Percentiles rank a stretch among this genome's conserved stretches.
phyloP scores from a whole-genome alignment of 2,888 invertebrate genomes.

The Polydesmus complanatus region DNA sequence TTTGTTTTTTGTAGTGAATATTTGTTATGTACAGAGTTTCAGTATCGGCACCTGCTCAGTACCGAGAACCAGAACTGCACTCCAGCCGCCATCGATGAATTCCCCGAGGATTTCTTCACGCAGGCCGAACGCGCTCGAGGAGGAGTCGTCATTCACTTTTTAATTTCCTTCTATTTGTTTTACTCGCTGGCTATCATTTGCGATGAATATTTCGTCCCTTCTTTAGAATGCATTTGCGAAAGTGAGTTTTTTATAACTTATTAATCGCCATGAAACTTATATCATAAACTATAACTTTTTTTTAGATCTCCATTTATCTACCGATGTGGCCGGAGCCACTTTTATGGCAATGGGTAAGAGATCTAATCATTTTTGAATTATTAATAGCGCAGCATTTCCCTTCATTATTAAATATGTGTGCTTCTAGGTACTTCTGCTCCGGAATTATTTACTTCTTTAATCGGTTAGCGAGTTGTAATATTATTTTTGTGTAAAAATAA shows the following conservation, averaged over 20 bases:
- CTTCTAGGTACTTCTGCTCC: constrained; percentile 39
- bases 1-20: background rate
- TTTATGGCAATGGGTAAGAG: constrained; percentile 35
- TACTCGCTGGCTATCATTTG: constrained; percentile 37
- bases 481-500: no score
- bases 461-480: constrained; percentile 24
- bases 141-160: constrained; percentile 28
- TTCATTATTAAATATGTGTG: no score
- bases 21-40: background rate
- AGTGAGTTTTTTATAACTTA: constrained; percentile 42
- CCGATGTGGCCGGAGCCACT: constrained; percentile 41
- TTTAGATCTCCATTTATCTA: constrained; percentile 22
- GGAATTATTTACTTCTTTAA: constrained; percentile 38
- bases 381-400: background rate
- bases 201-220: constrained; percentile 87
- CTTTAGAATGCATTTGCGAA: constrained; percentile 72
- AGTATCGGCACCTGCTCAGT: constrained; percentile 12
- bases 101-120: constrained; percentile 29
- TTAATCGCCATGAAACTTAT: background rate
- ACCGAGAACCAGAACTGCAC: constrained; percentile 19
- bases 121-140: constrained; percentile 26
- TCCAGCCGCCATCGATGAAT: constrained; percentile 30
- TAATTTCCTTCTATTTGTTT: constrained; percentile 31
- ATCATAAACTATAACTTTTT: constrained; percentile 5
- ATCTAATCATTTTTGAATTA: background rate